A percentile compares a stretch with the other conserved stretches of the same genome.
These are phyloP conservation scores for Drosophila pectinifera DNA, from an alignment of 1,140 invertebrate species.

Conservation along the genomic window DNA sequence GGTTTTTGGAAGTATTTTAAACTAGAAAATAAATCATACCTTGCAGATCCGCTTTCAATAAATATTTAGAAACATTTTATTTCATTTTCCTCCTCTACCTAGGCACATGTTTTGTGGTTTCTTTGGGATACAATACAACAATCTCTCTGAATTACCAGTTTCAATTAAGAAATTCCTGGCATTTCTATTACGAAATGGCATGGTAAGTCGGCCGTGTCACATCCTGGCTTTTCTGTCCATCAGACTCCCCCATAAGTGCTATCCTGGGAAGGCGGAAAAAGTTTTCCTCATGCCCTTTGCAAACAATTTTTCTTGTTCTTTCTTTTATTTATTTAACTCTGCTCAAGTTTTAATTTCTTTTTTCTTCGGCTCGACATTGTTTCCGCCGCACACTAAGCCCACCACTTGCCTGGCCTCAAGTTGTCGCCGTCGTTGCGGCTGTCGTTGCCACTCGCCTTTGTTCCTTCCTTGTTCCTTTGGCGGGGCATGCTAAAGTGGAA, in stretches of 20 bases:
- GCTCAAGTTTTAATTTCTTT: slow-evolving; percentile 79
- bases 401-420: slow-evolving; percentile 58
- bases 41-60: not conserved
- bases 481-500: slow-evolving; percentile 76
- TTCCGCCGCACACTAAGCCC: slow-evolving; percentile 52
- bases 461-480: slow-evolving; percentile 51
- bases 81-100: not conserved
- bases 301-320: slow-evolving; percentile 14
- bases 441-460: slow-evolving; percentile 73
- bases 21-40: not conserved
- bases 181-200: not conserved
- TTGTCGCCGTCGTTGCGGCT: slow-evolving; percentile 61
- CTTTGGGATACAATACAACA: not conserved
- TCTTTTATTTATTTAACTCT: slow-evolving; percentile 71
- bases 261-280: slow-evolving; percentile 26
- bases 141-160: not conserved
- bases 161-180: slow-evolving; percentile 6
- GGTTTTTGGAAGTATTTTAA: not conserved
- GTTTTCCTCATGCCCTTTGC: slow-evolving; percentile 11
- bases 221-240: slow-evolving; percentile 5
- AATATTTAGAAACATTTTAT: not conserved
- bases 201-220: not conserved
- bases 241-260: not conserved
- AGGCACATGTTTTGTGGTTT: not conserved
- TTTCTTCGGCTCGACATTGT: slow-evolving; percentile 65